Evolutionary conservation across 2,888 invertebrate genomes (phyloP).

Genomic region (Epiblema foenella): DNA sequence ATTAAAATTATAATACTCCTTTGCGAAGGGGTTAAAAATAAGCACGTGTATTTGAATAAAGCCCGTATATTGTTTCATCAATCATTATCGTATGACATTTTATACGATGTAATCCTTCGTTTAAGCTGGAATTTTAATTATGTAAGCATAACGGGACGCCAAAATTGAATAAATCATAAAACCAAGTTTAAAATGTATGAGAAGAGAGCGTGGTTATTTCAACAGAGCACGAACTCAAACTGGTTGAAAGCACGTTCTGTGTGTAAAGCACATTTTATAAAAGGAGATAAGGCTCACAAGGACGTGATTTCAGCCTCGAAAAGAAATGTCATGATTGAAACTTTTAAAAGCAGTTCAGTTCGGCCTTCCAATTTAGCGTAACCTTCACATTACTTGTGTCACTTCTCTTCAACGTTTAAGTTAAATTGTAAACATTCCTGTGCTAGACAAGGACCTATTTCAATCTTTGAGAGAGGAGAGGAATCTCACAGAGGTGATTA

Average conservation of each 20-base stretch:
- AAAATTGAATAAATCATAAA: constrained; percentile 23
- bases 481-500: too few species aligned
- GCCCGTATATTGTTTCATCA: not conserved
- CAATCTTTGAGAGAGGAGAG: too few species aligned
- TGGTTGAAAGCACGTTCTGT: constrained; percentile 30
- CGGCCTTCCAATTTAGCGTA: constrained; percentile 7
- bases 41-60: not conserved
- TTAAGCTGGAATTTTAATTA: constrained; percentile 15
- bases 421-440: not conserved
- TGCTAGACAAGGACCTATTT: too few species aligned
- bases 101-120: not conserved
- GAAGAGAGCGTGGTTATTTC: constrained; percentile 11
- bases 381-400: constrained; percentile 10
- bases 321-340: constrained; percentile 29
- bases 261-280: constrained; percentile 16
- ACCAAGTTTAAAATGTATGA: constrained; percentile 29
- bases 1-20: too few species aligned
- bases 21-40: not conserved
- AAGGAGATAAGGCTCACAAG: constrained; percentile 11
- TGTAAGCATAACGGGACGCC: constrained; percentile 6
- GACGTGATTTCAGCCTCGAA: constrained; percentile 24
- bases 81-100: not conserved
- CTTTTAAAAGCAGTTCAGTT: constrained; percentile 13
- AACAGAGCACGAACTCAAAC: not conserved
- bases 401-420: not conserved